phyloP scores from a whole-genome alignment of 2,797 vertebrate species.

The Lates japonicus region DNA sequence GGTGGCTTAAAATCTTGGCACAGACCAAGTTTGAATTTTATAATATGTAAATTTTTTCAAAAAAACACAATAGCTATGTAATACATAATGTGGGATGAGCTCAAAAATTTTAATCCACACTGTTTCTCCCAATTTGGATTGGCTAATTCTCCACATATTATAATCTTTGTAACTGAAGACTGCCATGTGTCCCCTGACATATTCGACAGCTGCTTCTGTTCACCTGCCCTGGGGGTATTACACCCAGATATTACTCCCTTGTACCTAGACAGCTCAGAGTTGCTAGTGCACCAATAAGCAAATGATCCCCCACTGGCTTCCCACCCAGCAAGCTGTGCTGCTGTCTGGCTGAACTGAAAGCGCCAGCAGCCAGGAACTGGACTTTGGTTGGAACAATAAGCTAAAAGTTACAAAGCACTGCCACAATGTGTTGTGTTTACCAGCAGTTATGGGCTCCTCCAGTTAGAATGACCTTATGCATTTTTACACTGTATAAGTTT shows the following conservation, averaged over 20 bases:
- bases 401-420: neutral
- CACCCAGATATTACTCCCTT: neutral
- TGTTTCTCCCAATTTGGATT: too few relatives aligned
- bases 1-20: neutral
- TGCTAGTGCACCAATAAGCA: neutral
- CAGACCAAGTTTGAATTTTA: neutral
- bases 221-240: conserved; percentile 4
- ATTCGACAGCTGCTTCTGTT: conserved; percentile 30
- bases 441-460: neutral
- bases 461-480: neutral
- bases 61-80: neutral
- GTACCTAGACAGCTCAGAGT: neutral
- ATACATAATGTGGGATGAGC: neutral
- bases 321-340: neutral
- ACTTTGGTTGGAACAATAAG: neutral
- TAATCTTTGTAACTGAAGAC: neutral
- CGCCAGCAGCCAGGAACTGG: neutral
- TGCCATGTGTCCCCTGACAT: neutral
- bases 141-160: too few relatives aligned
- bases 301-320: conserved; percentile 6
- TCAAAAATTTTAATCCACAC: too few relatives aligned
- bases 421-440: neutral
- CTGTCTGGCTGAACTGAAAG: neutral
- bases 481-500: neutral
- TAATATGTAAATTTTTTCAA: neutral